Evolutionary conservation across 2,888 invertebrate species (phyloP).

Genomic region (Drosophila paucipuncta): DNA sequence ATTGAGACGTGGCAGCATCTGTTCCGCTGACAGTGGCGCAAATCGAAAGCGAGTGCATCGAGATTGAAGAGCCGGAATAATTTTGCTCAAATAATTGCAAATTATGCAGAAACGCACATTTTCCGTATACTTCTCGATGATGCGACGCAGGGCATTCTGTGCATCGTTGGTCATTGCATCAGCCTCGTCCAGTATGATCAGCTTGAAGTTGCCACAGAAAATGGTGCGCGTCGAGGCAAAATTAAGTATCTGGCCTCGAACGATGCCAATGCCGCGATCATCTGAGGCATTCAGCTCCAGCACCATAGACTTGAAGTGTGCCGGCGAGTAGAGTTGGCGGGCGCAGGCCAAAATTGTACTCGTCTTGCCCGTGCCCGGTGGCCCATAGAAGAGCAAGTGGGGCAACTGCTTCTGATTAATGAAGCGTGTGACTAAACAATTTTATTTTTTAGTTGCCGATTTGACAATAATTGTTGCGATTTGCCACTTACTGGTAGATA

Average conservation of each 20-base stretch:
- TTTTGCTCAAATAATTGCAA: slow-evolving; percentile 99
- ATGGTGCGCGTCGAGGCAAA: slow-evolving; percentile 99
- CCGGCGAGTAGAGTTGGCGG: slow-evolving; percentile 94
- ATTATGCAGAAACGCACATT: slow-evolving; percentile 99
- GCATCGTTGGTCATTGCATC: slow-evolving; percentile 99
- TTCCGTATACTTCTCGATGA: slow-evolving; percentile 99
- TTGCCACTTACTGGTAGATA: slow-evolving; percentile 94
- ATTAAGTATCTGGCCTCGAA: slow-evolving; percentile 96
- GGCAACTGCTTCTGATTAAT: slow-evolving; percentile 96
- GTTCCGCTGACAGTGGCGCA: slow-evolving; percentile 93
- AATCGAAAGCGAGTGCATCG: slow-evolving; percentile 98
- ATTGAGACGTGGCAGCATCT: slow-evolving; percentile 95
- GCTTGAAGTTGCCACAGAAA: slow-evolving; percentile 96
- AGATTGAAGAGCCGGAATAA: slow-evolving; percentile 99
- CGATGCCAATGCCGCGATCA: slow-evolving; percentile 98
- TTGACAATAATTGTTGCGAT: neutral
- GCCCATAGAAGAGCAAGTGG: slow-evolving; percentile 98
- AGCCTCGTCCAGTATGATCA: slow-evolving; percentile 99
- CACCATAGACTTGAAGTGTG: slow-evolving; percentile 97
- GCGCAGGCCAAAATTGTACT: slow-evolving; percentile 99
- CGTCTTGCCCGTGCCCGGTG: slow-evolving; percentile 99
- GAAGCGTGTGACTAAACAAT: slow-evolving; percentile 91
- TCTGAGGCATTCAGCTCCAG: slow-evolving; percentile 98
- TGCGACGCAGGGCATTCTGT: slow-evolving; percentile 98
- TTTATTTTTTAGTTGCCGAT: neutral